Conservation (phyloP, 37 sponge, comb jelly and placozoan genomes). For the Amphimedon queenslandica region DNA sequence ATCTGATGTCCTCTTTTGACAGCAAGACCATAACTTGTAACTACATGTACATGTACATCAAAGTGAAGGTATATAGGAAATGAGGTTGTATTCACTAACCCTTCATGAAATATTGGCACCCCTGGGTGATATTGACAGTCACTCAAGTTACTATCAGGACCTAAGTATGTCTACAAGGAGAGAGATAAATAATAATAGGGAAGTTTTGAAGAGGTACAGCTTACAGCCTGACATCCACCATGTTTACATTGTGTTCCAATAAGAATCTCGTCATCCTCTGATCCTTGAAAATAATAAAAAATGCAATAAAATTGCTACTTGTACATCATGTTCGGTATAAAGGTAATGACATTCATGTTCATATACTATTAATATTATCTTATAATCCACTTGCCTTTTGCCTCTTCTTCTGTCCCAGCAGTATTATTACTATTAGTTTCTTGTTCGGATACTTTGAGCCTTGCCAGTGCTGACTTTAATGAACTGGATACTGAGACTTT, state of each 20-base stretch:
- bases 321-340: too few species aligned
- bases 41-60: conserved; percentile 18
- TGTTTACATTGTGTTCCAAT: conserved; percentile 66
- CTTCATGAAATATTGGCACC: conserved; percentile 91
- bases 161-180: conserved; percentile 31
- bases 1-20: conserved; percentile 79
- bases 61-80: too few species aligned
- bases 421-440: background rate
- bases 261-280: conserved; percentile 4
- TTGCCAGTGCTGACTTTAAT: conserved; percentile 35
- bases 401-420: background rate
- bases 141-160: conserved; percentile 28
- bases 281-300: too few species aligned
- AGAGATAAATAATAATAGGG: background rate
- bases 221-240: conserved; percentile 35
- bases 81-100: too few species aligned
- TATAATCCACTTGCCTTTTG: too few species aligned
- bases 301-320: too few species aligned
- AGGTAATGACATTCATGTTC: too few species aligned
- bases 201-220: background rate
- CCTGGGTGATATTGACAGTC: conserved; percentile 86
- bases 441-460: conserved; percentile 5
- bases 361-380: too few species aligned
- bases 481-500: conserved; percentile 32
- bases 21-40: conserved; percentile 95